These are phyloP conservation scores for Ictalurus furcatus DNA, from an alignment of 2,113 vertebrate species.

Conservation along the genomic window DNA sequence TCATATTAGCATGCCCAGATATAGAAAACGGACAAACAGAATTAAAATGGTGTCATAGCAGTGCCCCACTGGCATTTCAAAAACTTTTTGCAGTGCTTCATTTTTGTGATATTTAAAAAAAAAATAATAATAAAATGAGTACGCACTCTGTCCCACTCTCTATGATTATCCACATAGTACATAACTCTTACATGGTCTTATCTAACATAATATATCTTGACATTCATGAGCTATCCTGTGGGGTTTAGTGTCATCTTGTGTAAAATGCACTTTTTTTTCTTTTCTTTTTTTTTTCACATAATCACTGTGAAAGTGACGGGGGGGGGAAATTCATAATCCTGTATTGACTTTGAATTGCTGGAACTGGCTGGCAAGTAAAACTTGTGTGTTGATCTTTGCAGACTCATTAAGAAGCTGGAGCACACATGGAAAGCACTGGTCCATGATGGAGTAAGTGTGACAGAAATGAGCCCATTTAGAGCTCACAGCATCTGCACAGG, in stretches of 20 bases:
- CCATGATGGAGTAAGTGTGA: conserved; percentile 89
- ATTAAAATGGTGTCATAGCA: background rate
- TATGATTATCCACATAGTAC: background rate
- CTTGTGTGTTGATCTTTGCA: conserved; percentile 63
- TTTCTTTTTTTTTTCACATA: background rate
- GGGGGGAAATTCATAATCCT: background rate
- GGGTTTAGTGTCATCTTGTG: conserved; percentile 2
- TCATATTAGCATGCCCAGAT: background rate
- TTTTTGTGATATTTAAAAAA: background rate
- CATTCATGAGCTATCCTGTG: background rate
- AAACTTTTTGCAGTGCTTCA: background rate
- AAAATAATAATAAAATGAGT: background rate
- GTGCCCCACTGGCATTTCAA: background rate
- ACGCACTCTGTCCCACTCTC: too few relatives aligned
- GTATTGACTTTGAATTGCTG: conserved; percentile 1
- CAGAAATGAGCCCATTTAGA: background rate
- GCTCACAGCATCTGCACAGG: background rate
- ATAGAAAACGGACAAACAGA: background rate
- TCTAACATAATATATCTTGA: background rate
- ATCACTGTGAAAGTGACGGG: background rate
- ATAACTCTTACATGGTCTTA: background rate
- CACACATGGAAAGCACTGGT: conserved; percentile 98
- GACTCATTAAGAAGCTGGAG: conserved; percentile 95
- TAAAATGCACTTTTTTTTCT: background rate
- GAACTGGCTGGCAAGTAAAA: background rate